Evolutionary conservation across 1,140 invertebrate genomes (phyloP).

Genomic region (Aphelenchoides fujianensis): DNA sequence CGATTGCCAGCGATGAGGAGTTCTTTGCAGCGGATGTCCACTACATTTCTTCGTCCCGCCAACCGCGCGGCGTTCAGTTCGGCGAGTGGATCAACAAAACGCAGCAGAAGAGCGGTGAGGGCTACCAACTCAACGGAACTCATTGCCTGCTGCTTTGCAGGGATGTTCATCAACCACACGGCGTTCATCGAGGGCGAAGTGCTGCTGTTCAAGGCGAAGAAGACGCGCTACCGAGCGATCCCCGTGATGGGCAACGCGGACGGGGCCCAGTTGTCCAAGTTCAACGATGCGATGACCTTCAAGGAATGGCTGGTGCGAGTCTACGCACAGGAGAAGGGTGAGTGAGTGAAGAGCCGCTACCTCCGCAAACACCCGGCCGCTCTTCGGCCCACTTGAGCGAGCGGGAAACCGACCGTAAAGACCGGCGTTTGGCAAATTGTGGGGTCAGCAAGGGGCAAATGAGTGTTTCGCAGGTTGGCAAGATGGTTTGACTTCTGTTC

Average conservation of each 20-base stretch:
- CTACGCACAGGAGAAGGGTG: constrained; percentile 52
- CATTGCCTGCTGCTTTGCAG: constrained; percentile 10
- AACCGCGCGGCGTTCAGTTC: not conserved
- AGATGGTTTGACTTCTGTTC: too few species aligned
- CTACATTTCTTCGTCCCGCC: not conserved
- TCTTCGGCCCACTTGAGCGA: too few species aligned
- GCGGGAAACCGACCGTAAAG: too few species aligned
- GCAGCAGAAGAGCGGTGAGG: constrained; percentile 3
- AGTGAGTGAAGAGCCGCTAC: too few species aligned
- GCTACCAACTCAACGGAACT: constrained; percentile 1
- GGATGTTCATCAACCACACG: constrained; percentile 42
- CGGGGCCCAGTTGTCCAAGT: not conserved
- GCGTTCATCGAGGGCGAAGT: constrained; percentile 47
- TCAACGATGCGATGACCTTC: constrained; percentile 47
- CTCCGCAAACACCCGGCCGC: not conserved
- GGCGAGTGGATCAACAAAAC: constrained; percentile 13
- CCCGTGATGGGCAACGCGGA: constrained; percentile 39
- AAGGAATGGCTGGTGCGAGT: constrained; percentile 49
- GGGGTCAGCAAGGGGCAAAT: too few species aligned
- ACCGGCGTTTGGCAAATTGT: too few species aligned
- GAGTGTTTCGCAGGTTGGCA: too few species aligned
- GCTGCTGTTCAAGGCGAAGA: constrained; percentile 48
- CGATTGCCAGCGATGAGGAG: not conserved
- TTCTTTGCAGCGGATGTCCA: constrained; percentile 1
- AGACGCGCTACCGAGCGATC: constrained; percentile 48